These are phyloP conservation scores for Gibbula magus DNA, from an alignment of 2,888 invertebrate genomes.

Conservation along the genomic window DNA sequence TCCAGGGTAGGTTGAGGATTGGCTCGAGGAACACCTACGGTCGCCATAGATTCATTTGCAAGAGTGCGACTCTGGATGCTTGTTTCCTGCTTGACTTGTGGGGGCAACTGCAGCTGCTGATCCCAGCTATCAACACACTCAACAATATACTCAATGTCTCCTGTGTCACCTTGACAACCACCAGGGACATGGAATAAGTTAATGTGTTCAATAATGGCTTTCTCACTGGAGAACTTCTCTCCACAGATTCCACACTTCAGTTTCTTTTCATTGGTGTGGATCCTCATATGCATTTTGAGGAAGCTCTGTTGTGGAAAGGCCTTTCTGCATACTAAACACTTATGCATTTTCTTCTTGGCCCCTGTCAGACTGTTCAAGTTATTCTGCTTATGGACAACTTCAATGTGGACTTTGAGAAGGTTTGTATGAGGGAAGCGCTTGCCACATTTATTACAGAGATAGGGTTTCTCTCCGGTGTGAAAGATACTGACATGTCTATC, in stretches of 20 bases:
- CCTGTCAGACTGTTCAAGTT: no score
- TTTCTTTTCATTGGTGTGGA: not conserved
- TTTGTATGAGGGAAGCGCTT: no score
- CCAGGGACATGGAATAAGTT: not conserved
- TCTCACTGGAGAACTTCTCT: not conserved
- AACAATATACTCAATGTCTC: not conserved
- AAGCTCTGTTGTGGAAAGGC: not conserved
- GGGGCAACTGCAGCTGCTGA: not conserved
- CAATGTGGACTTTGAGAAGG: no score
- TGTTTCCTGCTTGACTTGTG: no score
- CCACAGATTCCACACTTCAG: not conserved
- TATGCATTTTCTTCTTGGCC: not conserved
- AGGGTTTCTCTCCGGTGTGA: no score
- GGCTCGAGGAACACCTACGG: no score
- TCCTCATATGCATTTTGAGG: not conserved
- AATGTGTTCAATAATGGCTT: not conserved
- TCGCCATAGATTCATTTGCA: no score
- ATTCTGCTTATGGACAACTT: no score
- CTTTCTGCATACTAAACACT: not conserved
- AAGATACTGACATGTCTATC: no score
- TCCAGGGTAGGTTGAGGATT: no score
- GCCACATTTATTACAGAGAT: no score
- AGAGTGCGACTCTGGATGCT: no score
- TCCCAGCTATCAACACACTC: not conserved
- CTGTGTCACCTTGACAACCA: not conserved